A percentile compares a stretch with the other conserved stretches of the same genome.
These are phyloP conservation scores for Ctena decussata DNA, from an alignment of 2,888 invertebrate species.

Conservation along the genomic window DNA sequence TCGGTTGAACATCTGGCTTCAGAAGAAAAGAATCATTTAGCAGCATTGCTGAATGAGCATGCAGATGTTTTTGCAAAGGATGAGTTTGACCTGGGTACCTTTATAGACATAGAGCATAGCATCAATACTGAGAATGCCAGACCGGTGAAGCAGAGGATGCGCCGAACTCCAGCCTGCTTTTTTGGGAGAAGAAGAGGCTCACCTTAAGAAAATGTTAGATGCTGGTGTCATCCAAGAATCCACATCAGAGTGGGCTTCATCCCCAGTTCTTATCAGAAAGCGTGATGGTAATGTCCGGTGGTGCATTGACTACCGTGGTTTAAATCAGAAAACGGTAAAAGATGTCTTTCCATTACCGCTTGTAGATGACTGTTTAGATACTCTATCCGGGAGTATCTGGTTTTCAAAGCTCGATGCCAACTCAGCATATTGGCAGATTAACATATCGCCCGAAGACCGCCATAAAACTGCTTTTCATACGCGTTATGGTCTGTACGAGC, in stretches of 20 bases:
- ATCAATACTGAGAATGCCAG: slow-evolving; percentile 39
- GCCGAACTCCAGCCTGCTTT: slow-evolving; percentile 52
- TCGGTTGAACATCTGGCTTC: neutral
- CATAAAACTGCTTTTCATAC: slow-evolving; percentile 5
- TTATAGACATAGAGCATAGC: slow-evolving; percentile 40
- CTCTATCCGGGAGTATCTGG: slow-evolving; percentile 40
- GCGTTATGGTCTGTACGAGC: neutral
- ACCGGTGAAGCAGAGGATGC: slow-evolving; percentile 45
- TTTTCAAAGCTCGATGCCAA: slow-evolving; percentile 65
- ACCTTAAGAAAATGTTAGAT: slow-evolving; percentile 43
- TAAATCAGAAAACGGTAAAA: slow-evolving; percentile 24
- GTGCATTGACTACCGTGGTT: slow-evolving; percentile 50
- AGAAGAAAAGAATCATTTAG: neutral
- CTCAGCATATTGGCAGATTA: slow-evolving; percentile 63
- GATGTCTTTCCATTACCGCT: slow-evolving; percentile 44
- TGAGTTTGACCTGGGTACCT: slow-evolving; percentile 48
- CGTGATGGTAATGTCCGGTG: slow-evolving; percentile 38
- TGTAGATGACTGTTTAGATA: slow-evolving; percentile 54
- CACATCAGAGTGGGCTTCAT: slow-evolving; percentile 48
- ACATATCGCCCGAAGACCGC: slow-evolving; percentile 29
- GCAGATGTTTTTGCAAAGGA: slow-evolving; percentile 51
- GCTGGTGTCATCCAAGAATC: slow-evolving; percentile 52
- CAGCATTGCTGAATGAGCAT: neutral
- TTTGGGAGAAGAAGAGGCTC: slow-evolving; percentile 43
- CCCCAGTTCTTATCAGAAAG: slow-evolving; percentile 23